These are phyloP conservation scores for Podotricha telesiphe DNA, from an alignment of 2,888 invertebrate species.

Conservation along the genomic window DNA sequence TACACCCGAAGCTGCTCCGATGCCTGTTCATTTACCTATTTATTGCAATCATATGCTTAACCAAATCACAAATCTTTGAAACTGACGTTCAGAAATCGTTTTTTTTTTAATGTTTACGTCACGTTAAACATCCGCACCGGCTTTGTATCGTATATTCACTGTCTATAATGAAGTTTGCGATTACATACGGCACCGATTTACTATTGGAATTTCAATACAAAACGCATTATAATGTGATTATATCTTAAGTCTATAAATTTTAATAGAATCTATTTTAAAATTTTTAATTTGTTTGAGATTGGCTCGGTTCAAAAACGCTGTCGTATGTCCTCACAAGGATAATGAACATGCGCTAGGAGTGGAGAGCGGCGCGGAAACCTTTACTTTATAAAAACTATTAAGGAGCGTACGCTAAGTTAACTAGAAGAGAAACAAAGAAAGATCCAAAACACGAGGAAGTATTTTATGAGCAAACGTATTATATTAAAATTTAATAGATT, in stretches of 20 bases:
- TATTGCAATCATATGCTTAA: constrained; percentile 76
- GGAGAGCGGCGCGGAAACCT: constrained; percentile 50
- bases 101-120: constrained; percentile 8
- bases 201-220: constrained; percentile 30
- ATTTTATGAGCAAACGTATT: constrained; percentile 75
- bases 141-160: constrained; percentile 63
- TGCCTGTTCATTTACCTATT: constrained; percentile 79
- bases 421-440: constrained; percentile 71
- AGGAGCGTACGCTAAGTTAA: constrained; percentile 63
- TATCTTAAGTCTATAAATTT: constrained; percentile 38
- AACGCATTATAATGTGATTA: constrained; percentile 29
- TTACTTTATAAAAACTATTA: constrained; percentile 71
- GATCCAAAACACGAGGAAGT: constrained; percentile 78
- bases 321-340: constrained; percentile 58
- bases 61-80: constrained; percentile 54
- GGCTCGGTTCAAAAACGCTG: constrained; percentile 45
- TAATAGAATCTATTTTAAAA: constrained; percentile 39
- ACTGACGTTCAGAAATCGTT: constrained; percentile 43
- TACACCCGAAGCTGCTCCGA: constrained; percentile 72
- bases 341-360: constrained; percentile 62
- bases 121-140: constrained; percentile 49
- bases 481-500: constrained; percentile 62
- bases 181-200: constrained; percentile 45
- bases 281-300: constrained; percentile 36
- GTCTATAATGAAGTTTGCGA: constrained; percentile 68